Evolutionary conservation across 35 echinoderm and acorn worm genomes (phyloP), one percentile per base, ranked within the genome.

Genomic region (Apostichopus japonicus): DNA sequence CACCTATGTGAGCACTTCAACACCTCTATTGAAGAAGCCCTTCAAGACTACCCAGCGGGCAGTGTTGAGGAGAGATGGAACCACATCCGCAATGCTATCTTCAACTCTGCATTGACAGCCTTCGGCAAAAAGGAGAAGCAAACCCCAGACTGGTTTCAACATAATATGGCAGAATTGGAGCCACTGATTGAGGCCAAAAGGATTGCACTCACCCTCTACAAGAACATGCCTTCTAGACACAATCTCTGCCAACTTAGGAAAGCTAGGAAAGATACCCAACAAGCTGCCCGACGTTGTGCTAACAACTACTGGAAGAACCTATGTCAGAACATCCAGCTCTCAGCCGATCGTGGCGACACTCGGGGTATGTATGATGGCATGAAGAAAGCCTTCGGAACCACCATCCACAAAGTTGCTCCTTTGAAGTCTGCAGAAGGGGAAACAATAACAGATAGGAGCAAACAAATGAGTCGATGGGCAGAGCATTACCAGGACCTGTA

Each of bases 221-320:
- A 78, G 55, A 57, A 19, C 8, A 25, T 77, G 4, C 94, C 94
- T 6, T 55, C 90, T 78, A 21, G 23, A 53, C 54, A 77, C 67
- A 92, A 79, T 52, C 94, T 95, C n/a, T 16, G 54, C 16, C 51
- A 67, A 6, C 83, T 92, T 78, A 33, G 84, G 52, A 87, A 6
- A 15, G 53, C 90, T 6, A 92, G 93, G 24, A 93, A 13, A 7
- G 56, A 57, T 76, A 67, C 61, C 51, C 83, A 93, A 56, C 55
- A 25, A 21, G 89, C 65, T 77, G 83, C 84, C 51, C 27, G 92
- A 61, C 83, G 53, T 17, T 88, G 92, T 51, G 93, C 87, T 19
- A 94, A 94, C 65, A 61, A 80, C 55, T 94, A 94, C 57, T 94
- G 93, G 93, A 55, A n/a, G 44, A 59, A 78, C 22, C 82, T 95